Percentiles rank a stretch among this genome's conserved stretches.
phyloP scores from a whole-genome alignment of 2,797 vertebrate genomes.

The Miichthys miiuy region DNA sequence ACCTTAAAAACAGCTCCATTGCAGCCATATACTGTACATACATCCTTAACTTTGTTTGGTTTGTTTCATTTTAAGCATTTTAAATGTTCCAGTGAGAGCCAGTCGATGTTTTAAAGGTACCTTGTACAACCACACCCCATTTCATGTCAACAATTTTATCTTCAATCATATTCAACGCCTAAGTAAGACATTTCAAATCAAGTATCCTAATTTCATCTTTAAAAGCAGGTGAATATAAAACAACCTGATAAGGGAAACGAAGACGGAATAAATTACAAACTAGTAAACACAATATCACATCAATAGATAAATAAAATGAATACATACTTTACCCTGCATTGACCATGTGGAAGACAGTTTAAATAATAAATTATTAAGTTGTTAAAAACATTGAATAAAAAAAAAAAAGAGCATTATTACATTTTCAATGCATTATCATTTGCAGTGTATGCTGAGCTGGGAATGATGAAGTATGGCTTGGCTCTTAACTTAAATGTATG shows the following conservation, averaged over 20 bases:
- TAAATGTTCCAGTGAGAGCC: not conserved
- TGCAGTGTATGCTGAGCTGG: slow-evolving; percentile 31
- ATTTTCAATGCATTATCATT: slow-evolving; percentile 51
- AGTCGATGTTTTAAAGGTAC: not conserved
- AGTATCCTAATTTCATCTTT: slow-evolving; percentile 21
- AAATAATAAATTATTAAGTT: slow-evolving; percentile 78
- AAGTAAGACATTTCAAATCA: slow-evolving; percentile 7
- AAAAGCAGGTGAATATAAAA: slow-evolving; percentile 77
- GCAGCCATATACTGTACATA: too few relatives aligned
- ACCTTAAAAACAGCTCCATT: too few relatives aligned
- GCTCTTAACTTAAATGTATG: slow-evolving; percentile 32
- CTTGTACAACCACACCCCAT: too few relatives aligned
- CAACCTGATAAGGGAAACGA: slow-evolving; percentile 73
- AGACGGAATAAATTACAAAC: slow-evolving; percentile 69
- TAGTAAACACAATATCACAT: slow-evolving; percentile 82
- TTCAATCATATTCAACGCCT: not conserved
- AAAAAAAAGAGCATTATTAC: slow-evolving; percentile 48
- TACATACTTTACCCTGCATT: slow-evolving; percentile 89
- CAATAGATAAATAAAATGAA: slow-evolving; percentile 82
- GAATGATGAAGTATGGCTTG: slow-evolving; percentile 10
- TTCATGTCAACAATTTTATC: too few relatives aligned
- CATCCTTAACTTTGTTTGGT: not conserved
- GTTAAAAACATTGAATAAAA: slow-evolving; percentile 52
- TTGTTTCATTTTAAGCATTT: slow-evolving; percentile 9
- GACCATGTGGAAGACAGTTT: slow-evolving; percentile 86